Evolutionary conservation across 2,888 invertebrate genomes (phyloP).

Genomic region (Agrypnus murinus): DNA sequence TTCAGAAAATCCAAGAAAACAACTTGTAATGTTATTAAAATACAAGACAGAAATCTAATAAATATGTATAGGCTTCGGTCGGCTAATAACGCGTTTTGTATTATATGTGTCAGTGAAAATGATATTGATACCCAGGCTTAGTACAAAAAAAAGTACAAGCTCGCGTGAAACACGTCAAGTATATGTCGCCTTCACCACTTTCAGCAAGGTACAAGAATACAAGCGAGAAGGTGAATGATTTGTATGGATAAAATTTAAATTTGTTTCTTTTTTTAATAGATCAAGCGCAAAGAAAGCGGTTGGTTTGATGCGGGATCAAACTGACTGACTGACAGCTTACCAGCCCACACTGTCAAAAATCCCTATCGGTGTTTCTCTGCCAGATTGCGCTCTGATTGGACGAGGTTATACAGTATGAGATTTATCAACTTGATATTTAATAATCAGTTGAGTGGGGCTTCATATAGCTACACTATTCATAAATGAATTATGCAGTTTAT

Average conservation of each 20-base stretch:
- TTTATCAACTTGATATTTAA: neutral
- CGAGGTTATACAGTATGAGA: slow-evolving; percentile 16
- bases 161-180: slow-evolving; percentile 30
- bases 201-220: neutral
- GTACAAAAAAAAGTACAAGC: slow-evolving; percentile 16
- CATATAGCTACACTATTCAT: too few species aligned
- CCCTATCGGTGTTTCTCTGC: slow-evolving; percentile 51
- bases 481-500: too few species aligned
- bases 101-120: slow-evolving; percentile 47
- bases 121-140: slow-evolving; percentile 45
- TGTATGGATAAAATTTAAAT: slow-evolving; percentile 39
- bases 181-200: neutral
- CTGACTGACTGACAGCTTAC: slow-evolving; percentile 64
- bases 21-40: neutral
- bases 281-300: slow-evolving; percentile 63
- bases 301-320: slow-evolving; percentile 64
- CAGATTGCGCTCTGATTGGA: slow-evolving; percentile 45
- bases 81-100: slow-evolving; percentile 46
- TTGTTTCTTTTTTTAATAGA: slow-evolving; percentile 57
- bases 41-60: slow-evolving; percentile 44
- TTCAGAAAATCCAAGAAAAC: neutral
- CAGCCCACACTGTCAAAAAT: slow-evolving; percentile 64
- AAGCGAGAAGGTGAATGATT: slow-evolving; percentile 27
- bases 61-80: slow-evolving; percentile 44
- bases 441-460: neutral